Conservation (phyloP, 2,888 invertebrate species). For the Drosophila paranaensis region DNA sequence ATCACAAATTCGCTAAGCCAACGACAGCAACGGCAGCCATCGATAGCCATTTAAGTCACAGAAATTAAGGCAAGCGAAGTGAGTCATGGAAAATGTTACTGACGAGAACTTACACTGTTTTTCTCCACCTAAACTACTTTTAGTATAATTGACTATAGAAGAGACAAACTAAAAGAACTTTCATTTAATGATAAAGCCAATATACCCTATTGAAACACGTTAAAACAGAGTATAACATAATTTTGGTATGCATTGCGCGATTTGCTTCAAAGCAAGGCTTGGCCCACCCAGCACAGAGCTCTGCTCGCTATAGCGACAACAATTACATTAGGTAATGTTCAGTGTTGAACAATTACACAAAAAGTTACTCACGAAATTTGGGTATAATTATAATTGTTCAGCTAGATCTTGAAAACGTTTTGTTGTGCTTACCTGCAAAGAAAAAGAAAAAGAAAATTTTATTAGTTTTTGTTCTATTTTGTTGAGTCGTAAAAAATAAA, state of each 20-base stretch:
- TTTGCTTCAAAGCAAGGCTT: slow-evolving; percentile 26
- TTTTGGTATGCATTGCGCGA: slow-evolving; percentile 38
- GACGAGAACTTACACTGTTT: not conserved
- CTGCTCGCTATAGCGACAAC: not conserved
- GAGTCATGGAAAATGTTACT: not conserved
- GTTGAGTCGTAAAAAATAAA: slow-evolving; percentile 47
- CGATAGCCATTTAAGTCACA: slow-evolving; percentile 69
- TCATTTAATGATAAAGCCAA: no score
- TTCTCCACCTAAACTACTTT: no score
- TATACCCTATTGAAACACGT: not conserved
- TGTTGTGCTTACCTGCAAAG: slow-evolving; percentile 69
- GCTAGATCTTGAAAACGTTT: slow-evolving; percentile 23
- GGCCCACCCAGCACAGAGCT: slow-evolving; percentile 34
- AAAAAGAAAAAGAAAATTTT: slow-evolving; percentile 56
- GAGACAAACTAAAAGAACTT: no score
- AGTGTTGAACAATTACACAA: slow-evolving; percentile 35
- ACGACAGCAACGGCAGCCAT: slow-evolving; percentile 33
- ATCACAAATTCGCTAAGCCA: slow-evolving; percentile 35
- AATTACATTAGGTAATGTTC: slow-evolving; percentile 12
- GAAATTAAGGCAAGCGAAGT: slow-evolving; percentile 37
- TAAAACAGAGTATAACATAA: not conserved
- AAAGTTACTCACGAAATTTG: slow-evolving; percentile 48
- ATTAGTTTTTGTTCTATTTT: slow-evolving; percentile 38
- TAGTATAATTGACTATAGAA: no score
- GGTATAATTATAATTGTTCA: slow-evolving; percentile 13